Evolutionary conservation across 2,888 invertebrate species (phyloP), one percentile per base, ranked within the genome.

Genomic region (Athalia circularis): DNA sequence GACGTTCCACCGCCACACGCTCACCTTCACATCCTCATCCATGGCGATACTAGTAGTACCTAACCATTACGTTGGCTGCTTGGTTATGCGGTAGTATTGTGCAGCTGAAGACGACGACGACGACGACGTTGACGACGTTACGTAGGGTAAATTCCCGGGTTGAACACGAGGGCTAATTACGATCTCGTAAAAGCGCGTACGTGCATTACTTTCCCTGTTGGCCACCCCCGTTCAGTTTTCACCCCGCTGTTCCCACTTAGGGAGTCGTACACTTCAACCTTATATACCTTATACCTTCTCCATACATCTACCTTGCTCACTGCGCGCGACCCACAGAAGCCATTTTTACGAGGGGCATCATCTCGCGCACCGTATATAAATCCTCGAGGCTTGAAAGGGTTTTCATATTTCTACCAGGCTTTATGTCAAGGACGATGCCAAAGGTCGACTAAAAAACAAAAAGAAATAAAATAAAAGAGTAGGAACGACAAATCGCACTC

Each of bases 181-280:
- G 64, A 75, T 75, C 62, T 75, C 75, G 75, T 75, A 61, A 64
- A 64, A 64, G 11, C 75, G 48, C 62, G 75, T 75, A 64, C n/a
- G 59, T 72, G 72, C 43, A 54, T 15, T 72, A 59, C 50, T 62
- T 9, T 62, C 5, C 75, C 64, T 50, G 11, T 65, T 29, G 47
- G 47, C 50, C 15, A 43, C 9, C 59, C 11, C n/a, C 29, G 9
- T 15, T 61, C 59, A 50, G 11, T n/a, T 48, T 62, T 15, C 50
- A 15, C 48, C 59, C 50, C 11, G 15, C 48, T 15, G 29, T 48
- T 64, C 50, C 62, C 75, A 74, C 62, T 72, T 43, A 11, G 70
- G 57, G 45, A 59, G 72, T 72, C 72, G 47, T 59, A 29, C 57
- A 13, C 8, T 13, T 47, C 29, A 29, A 0, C 29, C 29, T 29